Evolutionary conservation across 2,797 vertebrate species (phyloP).

Genomic region (Tinamus major): DNA sequence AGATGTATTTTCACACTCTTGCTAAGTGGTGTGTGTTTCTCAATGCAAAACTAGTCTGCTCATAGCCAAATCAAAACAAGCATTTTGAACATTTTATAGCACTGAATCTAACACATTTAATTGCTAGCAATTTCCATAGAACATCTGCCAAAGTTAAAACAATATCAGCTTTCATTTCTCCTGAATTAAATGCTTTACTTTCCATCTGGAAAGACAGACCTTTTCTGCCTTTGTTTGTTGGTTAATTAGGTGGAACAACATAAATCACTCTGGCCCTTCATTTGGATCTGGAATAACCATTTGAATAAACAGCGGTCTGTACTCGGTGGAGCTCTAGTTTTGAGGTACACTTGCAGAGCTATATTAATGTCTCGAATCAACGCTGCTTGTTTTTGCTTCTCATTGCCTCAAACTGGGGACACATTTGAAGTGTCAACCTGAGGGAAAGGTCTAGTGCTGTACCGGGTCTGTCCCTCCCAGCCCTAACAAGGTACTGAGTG

Average conservation of each 20-base stretch:
- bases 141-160: conserved; percentile 58
- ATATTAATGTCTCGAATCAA: not conserved
- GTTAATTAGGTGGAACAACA: conserved; percentile 61
- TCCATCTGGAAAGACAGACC: conserved; percentile 35
- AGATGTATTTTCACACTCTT: conserved; percentile 34
- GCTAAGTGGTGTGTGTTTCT: conserved; percentile 34
- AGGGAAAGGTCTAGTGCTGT: not conserved
- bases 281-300: conserved; percentile 43
- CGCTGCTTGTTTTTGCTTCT: not conserved
- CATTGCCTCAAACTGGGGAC: not conserved
- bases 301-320: not conserved
- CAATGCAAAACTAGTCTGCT: not conserved
- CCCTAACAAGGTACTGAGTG: not conserved
- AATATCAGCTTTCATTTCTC: conserved; percentile 55
- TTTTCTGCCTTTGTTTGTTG: conserved; percentile 59
- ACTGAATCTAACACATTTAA: not conserved
- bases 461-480: not conserved
- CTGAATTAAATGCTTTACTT: not conserved
- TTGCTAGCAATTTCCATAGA: conserved; percentile 41
- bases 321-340: not conserved
- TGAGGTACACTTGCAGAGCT: not conserved
- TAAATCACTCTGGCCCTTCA: conserved; percentile 32
- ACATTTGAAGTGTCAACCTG: not conserved
- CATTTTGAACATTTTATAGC: conserved; percentile 39
- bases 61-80: conserved; percentile 54